These are phyloP conservation scores for Centropyge bicolor DNA, from an alignment of 2,797 vertebrate species.

Conservation along the genomic window DNA sequence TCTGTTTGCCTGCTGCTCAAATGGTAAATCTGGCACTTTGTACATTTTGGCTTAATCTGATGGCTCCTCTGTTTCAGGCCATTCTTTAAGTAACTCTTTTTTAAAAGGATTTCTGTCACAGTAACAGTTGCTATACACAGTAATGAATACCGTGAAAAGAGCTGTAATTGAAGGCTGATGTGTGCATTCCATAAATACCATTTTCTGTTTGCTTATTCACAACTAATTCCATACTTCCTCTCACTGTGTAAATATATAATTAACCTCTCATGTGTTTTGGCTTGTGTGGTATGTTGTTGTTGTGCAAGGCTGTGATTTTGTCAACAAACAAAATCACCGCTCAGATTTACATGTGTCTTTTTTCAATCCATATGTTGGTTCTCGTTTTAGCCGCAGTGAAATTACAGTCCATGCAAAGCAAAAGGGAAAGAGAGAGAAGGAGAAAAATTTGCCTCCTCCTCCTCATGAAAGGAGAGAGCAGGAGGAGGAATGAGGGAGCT, in stretches of 20 bases:
- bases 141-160: conserved; percentile 18
- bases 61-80: neutral
- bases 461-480: conserved; percentile 70
- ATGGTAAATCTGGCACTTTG: conserved; percentile 7
- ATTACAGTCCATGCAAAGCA: conserved; percentile 35
- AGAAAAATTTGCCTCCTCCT: conserved; percentile 48
- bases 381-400: conserved; percentile 48
- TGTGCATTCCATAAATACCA: conserved; percentile 38
- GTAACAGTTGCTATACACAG: neutral
- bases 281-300: conserved; percentile 26
- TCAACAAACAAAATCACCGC: conserved; percentile 4
- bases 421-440: conserved; percentile 23
- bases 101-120: neutral
- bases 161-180: conserved; percentile 38
- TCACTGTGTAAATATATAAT: conserved; percentile 53
- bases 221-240: conserved; percentile 23
- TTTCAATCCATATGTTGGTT: conserved; percentile 19
- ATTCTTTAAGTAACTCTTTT: neutral
- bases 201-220: conserved; percentile 26
- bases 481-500: conserved; percentile 69
- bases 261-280: conserved; percentile 33
- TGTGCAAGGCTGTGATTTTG: conserved; percentile 13
- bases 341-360: neutral
- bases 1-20: conserved; percentile 37
- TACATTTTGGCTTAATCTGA: conserved; percentile 1